Base-by-base conservation (phyloP, 2,888 invertebrate species). In the Acleris laterana region DNA sequence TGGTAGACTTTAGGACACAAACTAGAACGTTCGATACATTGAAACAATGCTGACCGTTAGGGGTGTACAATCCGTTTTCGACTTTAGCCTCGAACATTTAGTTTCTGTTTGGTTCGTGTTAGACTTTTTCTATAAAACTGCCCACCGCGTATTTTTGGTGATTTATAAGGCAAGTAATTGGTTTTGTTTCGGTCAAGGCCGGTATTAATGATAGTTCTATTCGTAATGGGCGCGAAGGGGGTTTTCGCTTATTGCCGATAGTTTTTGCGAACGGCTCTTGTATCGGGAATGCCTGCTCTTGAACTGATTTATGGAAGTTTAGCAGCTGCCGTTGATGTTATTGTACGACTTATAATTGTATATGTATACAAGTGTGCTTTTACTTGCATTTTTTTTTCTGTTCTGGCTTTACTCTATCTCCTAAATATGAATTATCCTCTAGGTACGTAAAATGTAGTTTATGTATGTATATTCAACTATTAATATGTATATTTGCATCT, bases 131-230 rank as follows among this genome's bases (percentile, higher is more conserved):
- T 44, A 66, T 22, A 51, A 55, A 63, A 55, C 60, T 70, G 71
- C 69, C 71, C 70, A 64, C 48, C 71, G 78, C 79, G 72, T 79
- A 77, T 77, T 77, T 77, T 74, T 73, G 70, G 81, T 88, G 88
- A 88, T 88, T 89, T 88, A 89, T 87, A 77, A 79, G 79, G 78
- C 81, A 81, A 81, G 83, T 87, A 88, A 88, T 88, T 88, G 87
- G 84, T 85, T 88, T 88, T 88, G 86, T 87, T 86, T 84, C 76
- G 83, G 84, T 82, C 85, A 85, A 86, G 87, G 86, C 76, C 80
- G 72, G 80, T 72, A 84, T 84, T 87, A 87, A 88, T 81, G 83
- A 80, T 80, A 83, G 81, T 87, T 88, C 85, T 83, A 84, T 85
- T 77, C 83, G 79, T 88, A 87, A 87, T 88, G 83, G 82, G 73